Percentiles rank a stretch among this genome's conserved stretches.
Evolutionary conservation across 2,113 vertebrate species (phyloP).

Genomic region (Solea solea): DNA sequence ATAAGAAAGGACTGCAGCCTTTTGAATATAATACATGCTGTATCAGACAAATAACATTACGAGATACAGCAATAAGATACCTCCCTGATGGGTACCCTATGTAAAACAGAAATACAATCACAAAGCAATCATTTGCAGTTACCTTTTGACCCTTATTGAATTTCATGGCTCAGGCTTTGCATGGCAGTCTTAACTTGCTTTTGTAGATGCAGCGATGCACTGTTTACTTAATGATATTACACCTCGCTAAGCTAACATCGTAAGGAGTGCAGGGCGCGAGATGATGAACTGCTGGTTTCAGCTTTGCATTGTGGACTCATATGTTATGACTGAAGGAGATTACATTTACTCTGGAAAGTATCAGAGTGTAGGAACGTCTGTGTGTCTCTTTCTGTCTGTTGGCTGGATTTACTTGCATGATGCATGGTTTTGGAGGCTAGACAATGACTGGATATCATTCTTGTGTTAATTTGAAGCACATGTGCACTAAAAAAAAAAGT

Average conservation of each 20-base stretch:
- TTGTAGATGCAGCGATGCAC: neutral
- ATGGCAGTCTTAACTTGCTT: neutral
- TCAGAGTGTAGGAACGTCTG: neutral
- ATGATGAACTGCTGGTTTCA: conserved; percentile 67
- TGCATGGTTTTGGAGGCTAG: conserved; percentile 1
- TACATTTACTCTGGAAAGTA: conserved; percentile 44
- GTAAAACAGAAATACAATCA: neutral
- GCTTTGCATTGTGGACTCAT: conserved; percentile 37
- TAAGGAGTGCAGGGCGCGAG: conserved; percentile 28
- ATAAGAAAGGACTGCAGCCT: neutral
- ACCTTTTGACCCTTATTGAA: neutral
- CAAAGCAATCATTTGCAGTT: neutral
- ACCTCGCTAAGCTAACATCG: conserved; percentile 58
- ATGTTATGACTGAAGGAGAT: conserved; percentile 59
- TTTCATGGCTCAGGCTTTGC: neutral
- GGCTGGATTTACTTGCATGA: conserved; percentile 9
- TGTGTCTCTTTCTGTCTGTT: neutral
- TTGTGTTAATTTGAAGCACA: conserved; percentile 12
- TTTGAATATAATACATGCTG: neutral
- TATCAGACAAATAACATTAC: neutral
- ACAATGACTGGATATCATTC: conserved; percentile 14
- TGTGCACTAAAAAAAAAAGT: conserved; percentile 3
- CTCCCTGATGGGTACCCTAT: neutral
- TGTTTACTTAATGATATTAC: conserved; percentile 57
- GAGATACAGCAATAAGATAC: neutral